A percentile compares a stretch with the other conserved stretches of the same genome.
Conservation (phyloP, 2,888 invertebrate species). For the Phalera bucephala region DNA sequence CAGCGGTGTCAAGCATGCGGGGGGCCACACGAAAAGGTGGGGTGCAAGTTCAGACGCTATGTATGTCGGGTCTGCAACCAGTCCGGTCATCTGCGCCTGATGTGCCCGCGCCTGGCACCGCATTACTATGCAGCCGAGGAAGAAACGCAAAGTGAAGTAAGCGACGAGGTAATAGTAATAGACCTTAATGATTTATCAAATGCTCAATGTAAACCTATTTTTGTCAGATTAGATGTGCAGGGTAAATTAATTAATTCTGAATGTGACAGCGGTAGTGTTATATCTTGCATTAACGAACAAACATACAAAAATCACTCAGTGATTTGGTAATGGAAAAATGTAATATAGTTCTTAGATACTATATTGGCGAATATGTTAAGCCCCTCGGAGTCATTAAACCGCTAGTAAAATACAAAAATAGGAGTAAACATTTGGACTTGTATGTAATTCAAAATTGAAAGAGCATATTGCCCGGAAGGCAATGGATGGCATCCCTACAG, state of each 20-base stretch:
- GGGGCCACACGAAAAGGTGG: neutral
- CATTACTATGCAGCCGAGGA: neutral
- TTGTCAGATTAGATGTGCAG: neutral
- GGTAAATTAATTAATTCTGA: neutral
- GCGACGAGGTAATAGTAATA: neutral
- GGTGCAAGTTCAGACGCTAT: neutral
- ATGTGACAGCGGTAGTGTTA: constrained; percentile 1
- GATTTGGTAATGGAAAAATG: neutral
- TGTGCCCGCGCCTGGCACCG: neutral
- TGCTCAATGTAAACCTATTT: neutral
- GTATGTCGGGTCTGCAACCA: neutral
- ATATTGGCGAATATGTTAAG: neutral
- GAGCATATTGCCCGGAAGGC: neutral
- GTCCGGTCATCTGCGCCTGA: neutral
- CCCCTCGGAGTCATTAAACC: neutral
- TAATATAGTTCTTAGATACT: neutral
- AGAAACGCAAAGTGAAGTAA: neutral
- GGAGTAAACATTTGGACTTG: constrained; percentile 1
- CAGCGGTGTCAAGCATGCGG: neutral
- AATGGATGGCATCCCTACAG: neutral
- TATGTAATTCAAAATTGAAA: constrained; percentile 1
- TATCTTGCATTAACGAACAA: constrained; percentile 3
- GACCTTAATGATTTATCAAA: neutral
- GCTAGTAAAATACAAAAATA: neutral
- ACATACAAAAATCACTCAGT: neutral